Percentiles rank a stretch among this genome's conserved stretches.
phyloP scores from a whole-genome alignment of 2,797 vertebrate genomes.

The Vultur gryphus region DNA sequence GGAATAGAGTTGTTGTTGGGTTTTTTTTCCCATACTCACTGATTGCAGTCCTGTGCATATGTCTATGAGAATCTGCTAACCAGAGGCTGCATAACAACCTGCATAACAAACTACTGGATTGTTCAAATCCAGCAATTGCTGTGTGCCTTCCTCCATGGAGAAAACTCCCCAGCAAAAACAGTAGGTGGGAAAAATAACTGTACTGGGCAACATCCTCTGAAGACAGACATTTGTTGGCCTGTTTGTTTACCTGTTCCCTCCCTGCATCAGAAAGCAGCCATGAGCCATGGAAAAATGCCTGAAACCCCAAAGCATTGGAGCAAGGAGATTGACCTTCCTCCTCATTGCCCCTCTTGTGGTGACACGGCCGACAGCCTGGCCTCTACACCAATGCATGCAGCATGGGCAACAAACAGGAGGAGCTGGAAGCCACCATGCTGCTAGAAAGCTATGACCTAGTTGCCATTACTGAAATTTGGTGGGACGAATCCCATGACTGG shows the following conservation, averaged over 20 bases:
- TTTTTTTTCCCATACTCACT: neutral
- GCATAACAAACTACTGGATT: neutral
- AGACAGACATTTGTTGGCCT: neutral
- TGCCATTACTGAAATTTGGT: neutral
- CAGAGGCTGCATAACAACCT: neutral
- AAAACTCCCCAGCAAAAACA: neutral
- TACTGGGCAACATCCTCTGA: neutral
- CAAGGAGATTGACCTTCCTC: neutral
- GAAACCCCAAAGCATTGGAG: neutral
- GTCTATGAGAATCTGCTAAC: neutral
- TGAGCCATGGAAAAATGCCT: neutral
- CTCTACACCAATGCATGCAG: neutral
- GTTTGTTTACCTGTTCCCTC: neutral
- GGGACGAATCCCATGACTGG: neutral
- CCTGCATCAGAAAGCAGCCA: neutral
- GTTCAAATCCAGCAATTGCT: neutral
- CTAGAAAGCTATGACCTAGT: neutral
- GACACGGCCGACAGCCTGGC: neutral
- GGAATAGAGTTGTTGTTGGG: neutral
- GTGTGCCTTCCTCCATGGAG: neutral
- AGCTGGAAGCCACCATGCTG: neutral
- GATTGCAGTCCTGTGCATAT: neutral
- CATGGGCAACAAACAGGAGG: neutral
- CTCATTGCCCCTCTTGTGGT: neutral
- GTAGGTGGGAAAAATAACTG: neutral